phyloP scores from a whole-genome alignment of 2,888 invertebrate genomes.

The Heliconius cydno region DNA sequence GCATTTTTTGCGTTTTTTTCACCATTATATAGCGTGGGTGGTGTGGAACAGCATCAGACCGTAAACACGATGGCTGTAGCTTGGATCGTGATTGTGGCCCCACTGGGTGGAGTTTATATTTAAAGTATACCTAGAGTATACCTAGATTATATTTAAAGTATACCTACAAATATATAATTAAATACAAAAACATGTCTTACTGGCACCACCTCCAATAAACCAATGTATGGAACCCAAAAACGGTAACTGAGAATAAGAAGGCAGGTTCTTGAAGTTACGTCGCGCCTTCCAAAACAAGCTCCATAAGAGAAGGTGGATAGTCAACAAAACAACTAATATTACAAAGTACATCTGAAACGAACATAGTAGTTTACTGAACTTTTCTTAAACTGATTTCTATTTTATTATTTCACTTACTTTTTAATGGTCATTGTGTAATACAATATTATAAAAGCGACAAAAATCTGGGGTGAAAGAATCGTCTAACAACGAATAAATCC shows the following conservation, averaged over 20 bases:
- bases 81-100: not conserved
- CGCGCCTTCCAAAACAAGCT: conserved; percentile 16
- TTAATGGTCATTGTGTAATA: no score
- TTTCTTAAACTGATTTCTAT: no score
- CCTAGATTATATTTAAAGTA: not conserved
- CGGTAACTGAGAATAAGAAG: conserved; percentile 23
- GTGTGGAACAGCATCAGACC: not conserved
- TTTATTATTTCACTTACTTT: no score
- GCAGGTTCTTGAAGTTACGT: conserved; percentile 17
- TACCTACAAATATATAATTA: not conserved
- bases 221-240: conserved; percentile 26
- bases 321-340: not conserved
- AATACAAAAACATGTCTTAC: not conserved
- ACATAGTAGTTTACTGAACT: no score
- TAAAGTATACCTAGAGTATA: not conserved
- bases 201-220: conserved; percentile 13
- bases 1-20: not conserved
- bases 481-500: no score
- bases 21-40: not conserved
- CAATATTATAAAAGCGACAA: no score
- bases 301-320: conserved; percentile 2
- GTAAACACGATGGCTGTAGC: not conserved
- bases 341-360: conserved; percentile 5
- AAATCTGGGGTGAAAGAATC: no score
- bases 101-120: not conserved